These are phyloP conservation scores for Portevinia maculata DNA, from an alignment of 2,888 invertebrate species.

Conservation along the genomic window DNA sequence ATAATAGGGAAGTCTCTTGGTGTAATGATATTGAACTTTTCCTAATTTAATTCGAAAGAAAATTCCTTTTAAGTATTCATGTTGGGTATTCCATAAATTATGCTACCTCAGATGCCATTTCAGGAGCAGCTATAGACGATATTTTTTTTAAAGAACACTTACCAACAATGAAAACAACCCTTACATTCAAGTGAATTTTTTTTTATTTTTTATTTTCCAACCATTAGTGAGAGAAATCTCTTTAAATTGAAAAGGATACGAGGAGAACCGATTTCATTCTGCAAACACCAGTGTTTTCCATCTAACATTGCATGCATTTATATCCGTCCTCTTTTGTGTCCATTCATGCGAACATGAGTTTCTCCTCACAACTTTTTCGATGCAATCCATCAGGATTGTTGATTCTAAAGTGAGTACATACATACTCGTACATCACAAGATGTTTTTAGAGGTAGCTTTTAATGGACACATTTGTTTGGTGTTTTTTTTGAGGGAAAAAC, in stretches of 20 bases:
- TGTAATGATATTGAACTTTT: background rate
- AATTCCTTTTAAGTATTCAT: constrained; percentile 22
- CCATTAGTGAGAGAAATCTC: background rate
- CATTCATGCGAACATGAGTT: constrained; percentile 28
- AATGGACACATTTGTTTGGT: no score
- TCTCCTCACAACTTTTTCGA: background rate
- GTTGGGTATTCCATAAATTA: constrained; percentile 32
- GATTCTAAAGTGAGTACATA: background rate
- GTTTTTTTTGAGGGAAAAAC: no score
- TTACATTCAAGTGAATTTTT: background rate
- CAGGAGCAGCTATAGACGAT: background rate
- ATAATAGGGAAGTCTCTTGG: background rate
- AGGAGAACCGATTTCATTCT: constrained; percentile 16
- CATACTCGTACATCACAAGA: background rate
- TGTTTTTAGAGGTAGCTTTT: background rate
- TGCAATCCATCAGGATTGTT: constrained; percentile 8
- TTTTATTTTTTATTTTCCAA: no score
- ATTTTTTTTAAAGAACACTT: background rate
- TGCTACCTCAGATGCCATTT: background rate
- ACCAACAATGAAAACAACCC: background rate
- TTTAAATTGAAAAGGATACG: background rate
- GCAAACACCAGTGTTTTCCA: constrained; percentile 11
- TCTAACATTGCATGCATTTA: constrained; percentile 31
- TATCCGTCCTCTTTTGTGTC: constrained; percentile 44
- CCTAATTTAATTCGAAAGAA: constrained; percentile 37